Conservation (phyloP, 2,888 invertebrate genomes). For the Aphrophora alni region DNA sequence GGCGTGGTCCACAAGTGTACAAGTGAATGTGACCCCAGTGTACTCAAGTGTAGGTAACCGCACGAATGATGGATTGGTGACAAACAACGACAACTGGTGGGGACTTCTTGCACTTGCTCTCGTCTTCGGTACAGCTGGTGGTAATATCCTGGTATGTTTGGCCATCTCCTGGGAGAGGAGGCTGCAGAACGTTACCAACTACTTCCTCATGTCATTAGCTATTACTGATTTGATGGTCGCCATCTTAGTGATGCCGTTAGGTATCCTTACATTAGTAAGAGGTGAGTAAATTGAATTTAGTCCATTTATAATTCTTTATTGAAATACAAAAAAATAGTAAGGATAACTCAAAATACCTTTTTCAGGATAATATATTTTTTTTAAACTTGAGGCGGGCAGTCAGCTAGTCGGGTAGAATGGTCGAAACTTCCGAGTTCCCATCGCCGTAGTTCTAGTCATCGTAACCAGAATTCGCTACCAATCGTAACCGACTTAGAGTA, state of each 20-base stretch:
- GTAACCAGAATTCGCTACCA: no score
- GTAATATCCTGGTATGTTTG: conserved; percentile 92
- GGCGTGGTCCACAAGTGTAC: conserved; percentile 30
- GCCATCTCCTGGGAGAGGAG: conserved; percentile 92
- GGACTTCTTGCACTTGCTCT: conserved; percentile 82
- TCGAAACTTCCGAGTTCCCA: no score
- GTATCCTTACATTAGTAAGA: conserved; percentile 79
- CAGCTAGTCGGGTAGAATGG: no score
- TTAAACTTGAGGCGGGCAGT: no score
- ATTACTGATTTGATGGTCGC: conserved; percentile 96
- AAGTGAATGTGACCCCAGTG: not conserved
- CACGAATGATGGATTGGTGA: not conserved
- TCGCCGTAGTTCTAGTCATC: no score
- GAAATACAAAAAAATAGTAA: no score
- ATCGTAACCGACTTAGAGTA: no score
- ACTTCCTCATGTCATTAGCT: conserved; percentile 94
- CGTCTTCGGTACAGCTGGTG: conserved; percentile 86
- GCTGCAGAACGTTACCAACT: conserved; percentile 96
- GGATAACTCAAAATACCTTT: no score
- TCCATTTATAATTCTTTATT: no score
- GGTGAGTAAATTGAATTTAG: conserved; percentile 67
- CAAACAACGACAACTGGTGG: conserved; percentile 67
- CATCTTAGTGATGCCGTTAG: conserved; percentile 93
- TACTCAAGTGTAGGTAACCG: not conserved
- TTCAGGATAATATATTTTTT: no score